Evolutionary conservation across 64 coral and sea anemone species (phyloP), one percentile per base, ranked within the genome.

Genomic region (Pocillopora damicornis): DNA sequence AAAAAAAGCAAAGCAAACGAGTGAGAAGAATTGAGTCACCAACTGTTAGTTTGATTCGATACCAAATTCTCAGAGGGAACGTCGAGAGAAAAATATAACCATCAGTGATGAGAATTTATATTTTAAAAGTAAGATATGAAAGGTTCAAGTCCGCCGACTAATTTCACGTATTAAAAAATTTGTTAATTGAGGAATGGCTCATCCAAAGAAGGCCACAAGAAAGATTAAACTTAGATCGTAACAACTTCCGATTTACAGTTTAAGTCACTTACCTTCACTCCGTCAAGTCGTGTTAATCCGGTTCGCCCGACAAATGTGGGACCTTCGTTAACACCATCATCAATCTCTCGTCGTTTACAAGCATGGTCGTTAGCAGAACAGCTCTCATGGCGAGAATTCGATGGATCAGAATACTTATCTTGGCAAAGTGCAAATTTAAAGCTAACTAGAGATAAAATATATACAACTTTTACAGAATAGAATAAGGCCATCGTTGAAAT

Each of bases 231-330:
- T 23, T 71, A 71, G 67, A n/a, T 20, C 12, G 16, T 23, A 1
- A 71, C 9, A 11, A 25, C 11, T n/a, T 1, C 25, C n/a, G 7
- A 23, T 9, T 6, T 11, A 71, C 0, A 57, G 26, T 10, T 25
- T 16, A 57, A 85, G 3, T 15, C 8, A 2, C 63, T 73, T 85
- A 85, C 81, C 81, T 73, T 85, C 13, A 85, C 26, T 1, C 81
- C 81, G 58, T 85, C 81, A 14, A 85, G 26, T 25, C 81, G 45
- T 15, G 38, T 85, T 9, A 85, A 65, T 57, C 81, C 81, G 13
- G 15, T n/a, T 58, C 81, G 16, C 57, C 81, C 81, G 15, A 85
- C 20, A 73, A 85, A 71, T 23, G 81, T 85, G 12, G 81, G 81
- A 23, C 81, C 81, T 5, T 73, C 81, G 81, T 57, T 11, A 1